These are phyloP conservation scores for Cryptophagus acutangulus DNA, from an alignment of 2,888 invertebrate species.

Conservation along the genomic window DNA sequence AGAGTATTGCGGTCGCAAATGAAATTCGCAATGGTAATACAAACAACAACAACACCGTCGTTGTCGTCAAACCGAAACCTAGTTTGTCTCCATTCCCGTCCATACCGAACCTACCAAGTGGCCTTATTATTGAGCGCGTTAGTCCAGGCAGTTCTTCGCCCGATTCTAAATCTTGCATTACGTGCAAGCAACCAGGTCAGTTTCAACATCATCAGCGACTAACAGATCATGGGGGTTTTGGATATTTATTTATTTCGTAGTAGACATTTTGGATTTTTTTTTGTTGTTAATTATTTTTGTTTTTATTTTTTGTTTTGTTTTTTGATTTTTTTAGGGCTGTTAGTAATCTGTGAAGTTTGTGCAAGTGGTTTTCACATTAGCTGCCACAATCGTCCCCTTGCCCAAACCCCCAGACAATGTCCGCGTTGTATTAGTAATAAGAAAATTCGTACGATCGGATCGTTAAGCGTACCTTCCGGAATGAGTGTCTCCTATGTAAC, in stretches of 20 bases:
- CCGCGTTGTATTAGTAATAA: conserved; percentile 47
- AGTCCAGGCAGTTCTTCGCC: conserved; percentile 43
- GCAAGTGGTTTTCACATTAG: conserved; percentile 51
- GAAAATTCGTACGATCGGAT: conserved; percentile 38
- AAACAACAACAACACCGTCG: conserved; percentile 17
- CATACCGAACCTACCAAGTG: conserved; percentile 52
- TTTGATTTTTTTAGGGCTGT: conserved; percentile 40
- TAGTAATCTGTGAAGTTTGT: conserved; percentile 51
- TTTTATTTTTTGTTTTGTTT: conserved; percentile 4
- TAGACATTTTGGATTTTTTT: neutral
- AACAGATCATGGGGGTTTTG: neutral
- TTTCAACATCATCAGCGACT: neutral
- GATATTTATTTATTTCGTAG: neutral
- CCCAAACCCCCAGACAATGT: conserved; percentile 48
- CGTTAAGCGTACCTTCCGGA: conserved; percentile 40
- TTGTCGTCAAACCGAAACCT: conserved; percentile 11
- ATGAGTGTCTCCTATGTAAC: conserved; percentile 41
- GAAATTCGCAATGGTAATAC: neutral
- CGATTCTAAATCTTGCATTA: conserved; percentile 46
- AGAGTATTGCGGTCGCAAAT: conserved; percentile 2
- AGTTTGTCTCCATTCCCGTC: conserved; percentile 34
- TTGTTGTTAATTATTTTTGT: conserved; percentile 5
- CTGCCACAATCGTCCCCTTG: conserved; percentile 50
- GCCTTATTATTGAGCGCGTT: conserved; percentile 52
- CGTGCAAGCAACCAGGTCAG: conserved; percentile 50